Evolutionary conservation across 2,888 invertebrate species (phyloP), one percentile per base, ranked within the genome.

Genomic region (Synergus itoensis): DNA sequence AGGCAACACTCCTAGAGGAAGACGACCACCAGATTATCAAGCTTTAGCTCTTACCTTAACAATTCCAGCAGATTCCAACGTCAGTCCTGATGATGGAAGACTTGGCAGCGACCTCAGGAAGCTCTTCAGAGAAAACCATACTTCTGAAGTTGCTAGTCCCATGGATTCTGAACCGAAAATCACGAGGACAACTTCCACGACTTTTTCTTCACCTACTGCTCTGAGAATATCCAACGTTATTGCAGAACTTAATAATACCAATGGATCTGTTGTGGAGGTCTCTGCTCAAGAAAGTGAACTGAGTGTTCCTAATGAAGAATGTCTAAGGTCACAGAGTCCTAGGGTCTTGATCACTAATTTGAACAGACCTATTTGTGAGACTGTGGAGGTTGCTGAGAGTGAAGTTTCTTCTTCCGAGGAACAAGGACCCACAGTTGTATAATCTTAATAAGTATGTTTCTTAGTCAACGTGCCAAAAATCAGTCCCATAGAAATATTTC

Each of bases 391-490:
- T 78, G 69, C 21, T 60, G 76, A 77, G 16, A 63, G 45, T 18
- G 40, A 78, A 57, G 62, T 76, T 73, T 83, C 75, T 21, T 69
- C 53, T 41, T 36, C 36, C 4, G 64, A 77, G 21, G 78, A 81
- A 73, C 40, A 63, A 67, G 80, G 65, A 85, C 77, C 83, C 77
- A 78, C 84, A 36, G 79, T 78, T 78, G 79, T 82, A 79, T 85
- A 83, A 85, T 86, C 78, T 84, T 81, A 79, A 85, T 85, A 80
- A 83, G 80, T 81, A 86, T 87, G 84, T 86, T 87, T 83, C 83
- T 81, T 85, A 86, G 85, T 84, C 83, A 84, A 82, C 82, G 89
- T 89, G 89, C 89, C 89, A 89, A 89, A 87, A 78, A 82, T 36
- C 36, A 78, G 86, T 82, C 86, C 86, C 84, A 87, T 85, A 84